Conservation (phyloP, 2,113 vertebrate species). For the Motacilla tschutschensis region DNA sequence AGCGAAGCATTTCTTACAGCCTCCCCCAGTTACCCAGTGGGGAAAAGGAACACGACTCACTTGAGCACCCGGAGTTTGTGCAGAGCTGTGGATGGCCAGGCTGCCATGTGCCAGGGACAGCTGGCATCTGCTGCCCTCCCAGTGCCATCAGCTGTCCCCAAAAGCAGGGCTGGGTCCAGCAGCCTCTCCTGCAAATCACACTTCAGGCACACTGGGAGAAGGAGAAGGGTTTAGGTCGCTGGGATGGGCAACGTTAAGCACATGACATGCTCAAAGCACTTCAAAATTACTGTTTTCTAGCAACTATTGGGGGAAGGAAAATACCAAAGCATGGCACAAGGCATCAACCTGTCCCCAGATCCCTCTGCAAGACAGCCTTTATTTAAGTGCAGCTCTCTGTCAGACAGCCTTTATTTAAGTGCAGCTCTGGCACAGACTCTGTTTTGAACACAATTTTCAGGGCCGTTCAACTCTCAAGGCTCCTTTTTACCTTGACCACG, state of each 20-base stretch:
- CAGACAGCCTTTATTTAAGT: neutral
- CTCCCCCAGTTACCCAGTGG: neutral
- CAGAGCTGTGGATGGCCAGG: conserved; percentile 62
- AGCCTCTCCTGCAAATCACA: conserved; percentile 91
- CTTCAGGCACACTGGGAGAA: conserved; percentile 84
- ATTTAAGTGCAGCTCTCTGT: neutral
- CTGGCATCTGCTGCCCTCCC: conserved; percentile 70
- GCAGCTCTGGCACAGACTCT: neutral
- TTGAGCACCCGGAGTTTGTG: conserved; percentile 79
- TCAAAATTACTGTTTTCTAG: neutral
- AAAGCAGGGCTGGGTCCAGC: conserved; percentile 85
- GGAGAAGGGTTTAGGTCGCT: neutral
- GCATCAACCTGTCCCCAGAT: neutral
- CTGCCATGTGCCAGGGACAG: conserved; percentile 64
- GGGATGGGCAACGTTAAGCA: neutral
- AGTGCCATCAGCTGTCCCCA: conserved; percentile 60
- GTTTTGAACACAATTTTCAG: neutral
- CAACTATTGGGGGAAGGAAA: neutral
- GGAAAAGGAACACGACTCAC: conserved; percentile 54
- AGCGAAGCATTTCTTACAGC: neutral
- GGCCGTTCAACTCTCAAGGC: neutral
- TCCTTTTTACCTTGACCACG: neutral
- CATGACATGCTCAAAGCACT: neutral
- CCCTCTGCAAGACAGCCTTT: neutral
- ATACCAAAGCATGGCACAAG: neutral